phyloP scores from a whole-genome alignment of 92 coral and sea anemone genomes.

The Palythoa grandiflora region DNA sequence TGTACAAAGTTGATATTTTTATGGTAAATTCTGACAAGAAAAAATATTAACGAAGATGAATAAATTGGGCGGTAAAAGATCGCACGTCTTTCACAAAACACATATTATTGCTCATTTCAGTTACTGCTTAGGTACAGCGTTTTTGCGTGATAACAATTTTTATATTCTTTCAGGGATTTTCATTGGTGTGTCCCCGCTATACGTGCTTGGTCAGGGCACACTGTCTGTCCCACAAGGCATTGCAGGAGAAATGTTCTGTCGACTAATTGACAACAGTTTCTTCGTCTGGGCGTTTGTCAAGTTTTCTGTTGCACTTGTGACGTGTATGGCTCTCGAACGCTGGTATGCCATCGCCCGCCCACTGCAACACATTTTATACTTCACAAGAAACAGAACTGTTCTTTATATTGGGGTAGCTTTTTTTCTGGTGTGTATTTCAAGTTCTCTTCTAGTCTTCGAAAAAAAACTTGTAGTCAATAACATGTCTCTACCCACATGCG shows the following conservation, averaged over 20 bases:
- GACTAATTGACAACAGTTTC: constrained; percentile 47
- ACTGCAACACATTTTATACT: constrained; percentile 11
- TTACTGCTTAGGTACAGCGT: neutral
- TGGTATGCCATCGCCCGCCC: constrained; percentile 47
- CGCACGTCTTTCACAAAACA: no score
- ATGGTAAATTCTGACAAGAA: no score
- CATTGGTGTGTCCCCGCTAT: constrained; percentile 27
- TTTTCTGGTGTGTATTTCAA: constrained; percentile 8
- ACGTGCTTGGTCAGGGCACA: constrained; percentile 31
- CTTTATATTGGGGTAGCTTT: neutral
- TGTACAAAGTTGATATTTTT: no score
- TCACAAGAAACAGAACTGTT: constrained; percentile 23
- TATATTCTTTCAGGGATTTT: constrained; percentile 27
- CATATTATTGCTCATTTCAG: no score
- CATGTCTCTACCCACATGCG: neutral
- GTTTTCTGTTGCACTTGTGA: constrained; percentile 42
- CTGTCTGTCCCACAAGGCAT: constrained; percentile 36
- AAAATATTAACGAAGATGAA: no score
- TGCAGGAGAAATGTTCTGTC: constrained; percentile 43
- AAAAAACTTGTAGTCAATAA: constrained; percentile 14
- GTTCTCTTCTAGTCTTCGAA: constrained; percentile 36
- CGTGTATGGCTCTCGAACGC: constrained; percentile 44
- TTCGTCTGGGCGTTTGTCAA: constrained; percentile 46
- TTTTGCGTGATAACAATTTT: no score
- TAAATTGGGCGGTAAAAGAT: no score